Conservation (phyloP, 2,888 invertebrate species). For the Trissoscelio sp. region DNA sequence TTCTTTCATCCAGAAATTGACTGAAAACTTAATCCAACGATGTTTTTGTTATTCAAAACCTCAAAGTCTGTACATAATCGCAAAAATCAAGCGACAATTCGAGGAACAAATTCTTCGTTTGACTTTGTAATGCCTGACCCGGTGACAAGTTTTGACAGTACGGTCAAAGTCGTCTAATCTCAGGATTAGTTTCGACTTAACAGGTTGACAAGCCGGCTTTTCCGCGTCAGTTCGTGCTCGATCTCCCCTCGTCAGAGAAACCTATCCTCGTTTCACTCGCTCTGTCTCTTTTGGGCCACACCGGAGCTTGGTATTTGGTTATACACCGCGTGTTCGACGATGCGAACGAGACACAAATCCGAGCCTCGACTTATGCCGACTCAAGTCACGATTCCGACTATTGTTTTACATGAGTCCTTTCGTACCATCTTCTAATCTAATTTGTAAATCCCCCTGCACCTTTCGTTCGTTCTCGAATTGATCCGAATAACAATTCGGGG, state of each 20-base stretch:
- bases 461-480: slow-evolving; percentile 66
- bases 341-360: slow-evolving; percentile 67
- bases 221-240: slow-evolving; percentile 48
- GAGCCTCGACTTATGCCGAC: slow-evolving; percentile 67
- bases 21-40: background rate
- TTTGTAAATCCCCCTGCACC: slow-evolving; percentile 76
- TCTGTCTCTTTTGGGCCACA: slow-evolving; percentile 37
- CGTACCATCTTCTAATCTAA: slow-evolving; percentile 77
- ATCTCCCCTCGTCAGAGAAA: background rate
- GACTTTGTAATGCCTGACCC: slow-evolving; percentile 69
- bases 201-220: slow-evolving; percentile 75
- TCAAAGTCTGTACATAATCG: background rate
- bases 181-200: slow-evolving; percentile 77
- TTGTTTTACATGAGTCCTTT: slow-evolving; percentile 77
- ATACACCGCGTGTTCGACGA: slow-evolving; percentile 59
- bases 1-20: background rate
- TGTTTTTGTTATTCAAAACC: background rate
- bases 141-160: slow-evolving; percentile 82
- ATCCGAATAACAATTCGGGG: slow-evolving; percentile 56
- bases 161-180: slow-evolving; percentile 77
- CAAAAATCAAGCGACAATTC: slow-evolving; percentile 40
- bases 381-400: slow-evolving; percentile 69
- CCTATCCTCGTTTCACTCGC: slow-evolving; percentile 48
- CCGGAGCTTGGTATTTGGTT: slow-evolving; percentile 57
- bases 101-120: slow-evolving; percentile 55